phyloP scores from a whole-genome alignment of 2,888 invertebrate species.

The Polietes domitor region DNA sequence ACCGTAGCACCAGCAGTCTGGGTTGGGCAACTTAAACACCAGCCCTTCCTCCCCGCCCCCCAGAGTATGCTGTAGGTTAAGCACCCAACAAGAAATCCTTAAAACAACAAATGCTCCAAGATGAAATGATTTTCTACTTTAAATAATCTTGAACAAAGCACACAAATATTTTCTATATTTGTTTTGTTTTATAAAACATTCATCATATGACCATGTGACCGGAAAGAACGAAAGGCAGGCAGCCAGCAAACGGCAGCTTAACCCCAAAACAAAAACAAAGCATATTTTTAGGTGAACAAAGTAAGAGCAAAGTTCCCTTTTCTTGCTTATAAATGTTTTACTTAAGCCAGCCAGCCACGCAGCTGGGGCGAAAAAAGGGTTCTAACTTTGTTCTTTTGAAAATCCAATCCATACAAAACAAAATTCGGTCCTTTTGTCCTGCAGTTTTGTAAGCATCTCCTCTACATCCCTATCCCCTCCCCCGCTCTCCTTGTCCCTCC shows the following conservation, averaged over 20 bases:
- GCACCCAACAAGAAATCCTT: background rate
- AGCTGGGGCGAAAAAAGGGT: slow-evolving; percentile 7
- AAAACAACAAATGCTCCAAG: background rate
- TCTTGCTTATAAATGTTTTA: slow-evolving; percentile 19
- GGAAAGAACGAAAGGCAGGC: background rate
- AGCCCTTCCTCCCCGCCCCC: background rate
- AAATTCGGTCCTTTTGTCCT: background rate
- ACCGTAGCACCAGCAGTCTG: background rate
- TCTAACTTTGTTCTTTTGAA: background rate
- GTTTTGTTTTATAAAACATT: background rate
- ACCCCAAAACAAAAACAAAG: slow-evolving; percentile 10
- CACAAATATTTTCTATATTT: background rate
- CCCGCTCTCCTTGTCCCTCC: background rate
- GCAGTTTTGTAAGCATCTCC: background rate
- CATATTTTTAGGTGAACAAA: background rate
- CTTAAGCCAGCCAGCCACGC: slow-evolving; percentile 15
- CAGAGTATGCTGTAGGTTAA: slow-evolving; percentile 20
- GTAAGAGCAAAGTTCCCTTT: background rate
- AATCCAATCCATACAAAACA: background rate
- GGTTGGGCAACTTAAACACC: background rate
- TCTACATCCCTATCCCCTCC: background rate
- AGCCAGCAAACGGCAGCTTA: background rate
- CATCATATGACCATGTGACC: slow-evolving; percentile 22
- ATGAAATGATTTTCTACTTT: slow-evolving; percentile 28
- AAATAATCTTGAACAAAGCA: slow-evolving; percentile 25